A percentile compares a stretch with the other conserved stretches of the same genome.
These are phyloP conservation scores for Aphrophora alni DNA, from an alignment of 2,888 invertebrate genomes.

Conservation along the genomic window DNA sequence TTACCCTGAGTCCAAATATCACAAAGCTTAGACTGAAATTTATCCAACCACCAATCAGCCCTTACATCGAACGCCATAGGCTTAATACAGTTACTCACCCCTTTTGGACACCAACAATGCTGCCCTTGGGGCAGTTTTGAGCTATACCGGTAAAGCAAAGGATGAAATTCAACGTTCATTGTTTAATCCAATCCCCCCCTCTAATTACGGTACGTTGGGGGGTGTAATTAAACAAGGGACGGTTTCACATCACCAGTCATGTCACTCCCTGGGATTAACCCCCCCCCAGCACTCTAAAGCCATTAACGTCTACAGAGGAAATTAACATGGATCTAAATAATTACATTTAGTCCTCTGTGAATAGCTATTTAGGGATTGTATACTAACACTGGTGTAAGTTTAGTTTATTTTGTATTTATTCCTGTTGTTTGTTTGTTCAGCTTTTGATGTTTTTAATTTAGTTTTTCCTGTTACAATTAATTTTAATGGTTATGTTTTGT, in stretches of 20 bases:
- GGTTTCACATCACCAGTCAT: neutral
- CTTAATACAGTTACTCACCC: neutral
- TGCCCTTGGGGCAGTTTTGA: conserved; percentile 6
- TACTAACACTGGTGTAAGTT: neutral
- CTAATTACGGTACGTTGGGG: neutral
- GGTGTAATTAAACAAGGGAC: neutral
- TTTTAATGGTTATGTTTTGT: too few relatives aligned
- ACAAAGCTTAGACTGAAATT: too few relatives aligned
- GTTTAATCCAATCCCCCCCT: neutral
- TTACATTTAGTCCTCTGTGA: neutral
- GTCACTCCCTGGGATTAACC: neutral
- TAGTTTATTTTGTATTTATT: neutral
- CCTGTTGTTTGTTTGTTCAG: neutral
- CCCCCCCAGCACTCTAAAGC: neutral
- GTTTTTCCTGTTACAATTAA: too few relatives aligned
- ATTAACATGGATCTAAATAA: neutral
- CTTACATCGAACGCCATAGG: neutral
- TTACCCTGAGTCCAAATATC: too few relatives aligned
- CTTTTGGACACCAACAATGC: neutral
- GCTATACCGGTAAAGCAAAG: neutral
- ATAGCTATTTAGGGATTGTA: neutral
- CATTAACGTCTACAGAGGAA: neutral
- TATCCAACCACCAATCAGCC: neutral
- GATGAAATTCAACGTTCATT: conserved; percentile 9
- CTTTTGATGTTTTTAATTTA: too few relatives aligned